These are phyloP conservation scores for Clivina fossor DNA, from an alignment of 2,888 invertebrate species.

Conservation along the genomic window DNA sequence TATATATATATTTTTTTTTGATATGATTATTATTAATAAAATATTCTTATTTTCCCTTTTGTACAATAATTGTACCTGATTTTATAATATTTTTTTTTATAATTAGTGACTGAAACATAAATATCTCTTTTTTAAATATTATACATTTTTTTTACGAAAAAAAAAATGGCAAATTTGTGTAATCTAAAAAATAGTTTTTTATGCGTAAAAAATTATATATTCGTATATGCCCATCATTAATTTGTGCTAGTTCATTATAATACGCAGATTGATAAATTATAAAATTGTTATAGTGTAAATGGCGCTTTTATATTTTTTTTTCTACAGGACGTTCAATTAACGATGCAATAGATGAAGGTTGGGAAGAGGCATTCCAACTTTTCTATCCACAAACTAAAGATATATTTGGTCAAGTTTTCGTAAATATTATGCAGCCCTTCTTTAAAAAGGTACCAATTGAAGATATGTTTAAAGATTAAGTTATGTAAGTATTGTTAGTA, in stretches of 20 bases:
- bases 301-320: neutral
- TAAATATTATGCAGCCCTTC: constrained; percentile 17
- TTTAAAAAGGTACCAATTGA: constrained; percentile 27
- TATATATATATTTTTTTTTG: too few species aligned
- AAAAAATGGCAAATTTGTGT: neutral
- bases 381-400: constrained; percentile 35
- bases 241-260: neutral
- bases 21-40: too few species aligned
- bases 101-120: too few species aligned
- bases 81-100: too few species aligned
- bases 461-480: constrained; percentile 17
- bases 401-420: constrained; percentile 9
- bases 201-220: neutral
- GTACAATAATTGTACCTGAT: too few species aligned
- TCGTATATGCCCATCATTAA: neutral
- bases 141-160: constrained; percentile 1
- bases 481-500: neutral
- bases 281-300: constrained; percentile 1
- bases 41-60: too few species aligned
- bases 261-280: too few species aligned
- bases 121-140: too few species aligned
- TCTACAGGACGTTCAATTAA: constrained; percentile 40
- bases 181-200: neutral
- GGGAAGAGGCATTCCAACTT: constrained; percentile 39
- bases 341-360: constrained; percentile 41